Conservation (phyloP, 1,140 invertebrate genomes). For the Arion vulgaris region DNA sequence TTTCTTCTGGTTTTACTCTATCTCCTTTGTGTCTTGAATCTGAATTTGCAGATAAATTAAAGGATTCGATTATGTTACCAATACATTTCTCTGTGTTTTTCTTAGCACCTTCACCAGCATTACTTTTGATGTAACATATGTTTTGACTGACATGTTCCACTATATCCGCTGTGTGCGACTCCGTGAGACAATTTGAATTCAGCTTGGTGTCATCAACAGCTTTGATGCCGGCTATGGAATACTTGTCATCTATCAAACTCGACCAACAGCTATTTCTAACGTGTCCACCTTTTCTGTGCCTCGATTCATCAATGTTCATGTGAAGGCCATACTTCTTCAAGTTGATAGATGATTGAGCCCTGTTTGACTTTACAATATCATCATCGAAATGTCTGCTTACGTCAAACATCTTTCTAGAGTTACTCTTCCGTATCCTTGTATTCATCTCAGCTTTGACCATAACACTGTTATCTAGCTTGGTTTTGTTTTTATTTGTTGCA, state of each 20-base stretch:
- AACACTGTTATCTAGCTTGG: background rate
- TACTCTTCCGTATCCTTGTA: background rate
- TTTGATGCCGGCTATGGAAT: background rate
- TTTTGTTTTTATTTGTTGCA: background rate
- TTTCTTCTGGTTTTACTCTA: background rate
- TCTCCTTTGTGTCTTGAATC: background rate
- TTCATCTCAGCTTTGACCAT: background rate
- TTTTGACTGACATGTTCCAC: background rate
- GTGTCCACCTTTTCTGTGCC: background rate
- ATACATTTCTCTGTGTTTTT: background rate
- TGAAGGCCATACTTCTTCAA: background rate
- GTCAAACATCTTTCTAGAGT: background rate
- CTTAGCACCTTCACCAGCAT: background rate
- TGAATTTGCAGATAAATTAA: background rate
- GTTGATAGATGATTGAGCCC: background rate
- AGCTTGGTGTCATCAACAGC: background rate
- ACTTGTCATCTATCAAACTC: background rate
- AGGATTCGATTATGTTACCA: background rate
- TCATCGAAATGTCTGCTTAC: background rate
- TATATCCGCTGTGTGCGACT: background rate
- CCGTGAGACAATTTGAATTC: too few species aligned
- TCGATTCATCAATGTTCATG: background rate
- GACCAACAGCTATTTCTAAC: background rate
- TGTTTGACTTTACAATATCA: background rate
- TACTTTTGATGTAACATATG: background rate